Conservation (phyloP, 2,888 invertebrate genomes). For the Chironomus riparius region DNA sequence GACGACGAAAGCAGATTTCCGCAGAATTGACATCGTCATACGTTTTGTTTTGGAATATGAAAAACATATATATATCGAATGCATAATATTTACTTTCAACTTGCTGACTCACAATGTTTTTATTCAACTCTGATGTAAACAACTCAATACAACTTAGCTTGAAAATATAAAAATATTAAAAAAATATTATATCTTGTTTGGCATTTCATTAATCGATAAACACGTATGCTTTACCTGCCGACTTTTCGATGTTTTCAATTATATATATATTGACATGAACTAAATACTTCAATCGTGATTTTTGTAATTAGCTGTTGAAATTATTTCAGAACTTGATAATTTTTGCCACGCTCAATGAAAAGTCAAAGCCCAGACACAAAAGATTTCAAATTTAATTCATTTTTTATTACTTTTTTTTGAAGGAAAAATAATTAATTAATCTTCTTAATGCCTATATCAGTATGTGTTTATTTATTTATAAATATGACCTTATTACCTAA, state of each 20-base stretch:
- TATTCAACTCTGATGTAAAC: not conserved
- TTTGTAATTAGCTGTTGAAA: not conserved
- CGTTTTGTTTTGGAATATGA: not conserved
- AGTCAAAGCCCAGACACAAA: no score
- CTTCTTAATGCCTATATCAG: no score
- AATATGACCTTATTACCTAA: no score
- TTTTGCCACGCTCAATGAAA: no score
- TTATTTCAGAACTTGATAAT: not conserved
- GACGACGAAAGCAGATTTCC: not conserved
- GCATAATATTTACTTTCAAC: not conserved
- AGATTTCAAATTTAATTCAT: no score
- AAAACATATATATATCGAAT: not conserved
- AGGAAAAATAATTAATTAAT: no score
- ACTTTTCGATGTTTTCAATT: not conserved
- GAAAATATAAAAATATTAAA: no score
- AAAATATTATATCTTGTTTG: not conserved
- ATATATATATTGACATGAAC: not conserved
- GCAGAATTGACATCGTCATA: not conserved
- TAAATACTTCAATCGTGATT: not conserved
- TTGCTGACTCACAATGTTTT: not conserved
- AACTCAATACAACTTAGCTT: not conserved
- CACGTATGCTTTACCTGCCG: not conserved
- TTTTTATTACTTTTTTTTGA: no score
- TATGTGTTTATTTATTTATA: no score
- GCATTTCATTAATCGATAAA: not conserved